Base-by-base conservation (phyloP, 2,113 vertebrate species). In the Acanthochromis polyacanthus region DNA sequence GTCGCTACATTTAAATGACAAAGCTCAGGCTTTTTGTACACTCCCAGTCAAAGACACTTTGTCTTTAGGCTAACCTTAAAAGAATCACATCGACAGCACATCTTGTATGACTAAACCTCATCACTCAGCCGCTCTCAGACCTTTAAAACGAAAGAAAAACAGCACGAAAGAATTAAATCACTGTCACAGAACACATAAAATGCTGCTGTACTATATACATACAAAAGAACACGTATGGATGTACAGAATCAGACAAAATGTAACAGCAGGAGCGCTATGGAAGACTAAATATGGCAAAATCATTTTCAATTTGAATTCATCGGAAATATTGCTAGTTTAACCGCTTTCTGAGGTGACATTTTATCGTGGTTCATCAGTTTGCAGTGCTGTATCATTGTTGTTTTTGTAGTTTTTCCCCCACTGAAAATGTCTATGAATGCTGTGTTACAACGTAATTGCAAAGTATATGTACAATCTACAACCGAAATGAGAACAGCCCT, bases 241-340 rank as follows among this genome's bases (percentile, higher is more conserved):
- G 48, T 53, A 75, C 80, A 68, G 36, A 78, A 80, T 51, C 30
- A 2, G 46, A 61, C 75, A 62, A 10, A 15, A 7, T 52, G 30
- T 55, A 63, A 60, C 66, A 59, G 8, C 38, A 19, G 56, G 60
- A 79, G 23, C 51, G 43, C 57, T 19, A 86, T 40, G 91, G 91
- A 93, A 93, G 92, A 93, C 92, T 86, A 70, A 80, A 81, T 72
- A 66, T 78, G 62, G 69, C 73, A 78, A 84, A 80, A 58, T 8
- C 28, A 61, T 48, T 65, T 78, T 78, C 40, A 58, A 51, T 61
- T 62, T 43, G 1, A 22, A 69, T 25, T 59, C 3, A 50, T 19
- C 20, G n/a, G 10, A 19, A 72, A 87, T 85, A 90, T 90, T 91
- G 83, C 89, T 88, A 11, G 19, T 61, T 57, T 32, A 76, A 59